Percentiles rank a stretch among this genome's conserved stretches.
phyloP scores from a whole-genome alignment of 2,888 invertebrate species.

The Lasioglossum villosulum region DNA sequence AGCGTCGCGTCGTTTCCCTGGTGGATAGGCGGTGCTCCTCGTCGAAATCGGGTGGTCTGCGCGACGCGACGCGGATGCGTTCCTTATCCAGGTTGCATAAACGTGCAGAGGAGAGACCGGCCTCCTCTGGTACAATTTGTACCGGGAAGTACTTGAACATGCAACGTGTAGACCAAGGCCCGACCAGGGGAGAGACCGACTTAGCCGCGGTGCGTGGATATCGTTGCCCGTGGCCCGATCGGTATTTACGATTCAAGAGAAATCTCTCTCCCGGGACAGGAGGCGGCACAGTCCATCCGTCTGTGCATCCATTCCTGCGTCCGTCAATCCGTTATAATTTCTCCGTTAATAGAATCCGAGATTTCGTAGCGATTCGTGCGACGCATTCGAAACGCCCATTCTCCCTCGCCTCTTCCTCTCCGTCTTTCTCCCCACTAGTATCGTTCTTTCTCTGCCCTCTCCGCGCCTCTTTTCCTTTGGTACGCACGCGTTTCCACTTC shows the following conservation, averaged over 20 bases:
- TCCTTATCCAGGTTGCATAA: constrained; percentile 16
- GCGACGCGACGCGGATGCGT: constrained; percentile 1
- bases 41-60: constrained; percentile 17
- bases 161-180: constrained; percentile 68
- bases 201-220: constrained; percentile 16
- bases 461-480: background rate
- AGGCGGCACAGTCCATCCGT: constrained; percentile 63
- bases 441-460: constrained; percentile 4
- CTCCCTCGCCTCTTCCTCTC: background rate
- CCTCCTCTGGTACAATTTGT: constrained; percentile 52
- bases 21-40: background rate
- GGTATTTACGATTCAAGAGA: constrained; percentile 81
- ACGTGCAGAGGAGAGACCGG: constrained; percentile 8
- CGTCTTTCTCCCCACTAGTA: background rate
- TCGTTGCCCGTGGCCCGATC: constrained; percentile 47
- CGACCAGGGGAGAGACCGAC: constrained; percentile 37
- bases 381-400: constrained; percentile 75
- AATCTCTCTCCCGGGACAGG: constrained; percentile 72
- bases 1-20: background rate
- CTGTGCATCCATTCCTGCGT: constrained; percentile 68
- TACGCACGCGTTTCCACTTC: constrained; percentile 7
- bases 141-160: constrained; percentile 80
- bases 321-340: constrained; percentile 84
- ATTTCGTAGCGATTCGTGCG: constrained; percentile 82
- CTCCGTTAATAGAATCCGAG: constrained; percentile 84